Evolutionary conservation across 2,113 vertebrate species (phyloP), one percentile per base, ranked within the genome.

Genomic region (Grammomys dolichurus): DNA sequence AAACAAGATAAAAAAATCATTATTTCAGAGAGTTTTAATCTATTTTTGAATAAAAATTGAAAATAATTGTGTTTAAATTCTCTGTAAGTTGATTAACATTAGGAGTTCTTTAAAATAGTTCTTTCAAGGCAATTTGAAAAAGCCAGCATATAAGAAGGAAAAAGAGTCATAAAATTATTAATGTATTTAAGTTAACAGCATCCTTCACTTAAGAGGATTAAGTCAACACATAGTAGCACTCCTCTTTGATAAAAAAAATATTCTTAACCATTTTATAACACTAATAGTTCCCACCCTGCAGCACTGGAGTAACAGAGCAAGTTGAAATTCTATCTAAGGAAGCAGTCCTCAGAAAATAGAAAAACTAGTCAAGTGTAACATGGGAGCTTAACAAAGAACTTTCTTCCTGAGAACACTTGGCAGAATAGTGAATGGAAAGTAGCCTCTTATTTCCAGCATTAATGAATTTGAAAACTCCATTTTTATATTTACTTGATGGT

Each of bases 401-500:
- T 92, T 33, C 13, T 96, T 67, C 28, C 48, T 24, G 26, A 48
- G 84, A 93, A 94, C 94, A 77, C 13, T 80, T 70, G 33, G 75
- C 81, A 95, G 19, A 7, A 31, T 69, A n/a, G 58, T 93, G 48
- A 95, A 90, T 94, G 36, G 40, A 95, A 85, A 86, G 16, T 65
- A 82, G n/a, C 73, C 40, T 40, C 16, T 85, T 81, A 95, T 93
- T n/a, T 84, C 33, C 70, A 86, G 67, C 33, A 56, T 95, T 70
- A 72, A 14, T 86, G 70, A 28, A 51, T 24, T 80, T 90, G 80
- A 93, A 96, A 22, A 5, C 31, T 90, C 31, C 20, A 72, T 95
- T 20, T 95, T 93, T 85, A 84, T 93, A 87, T 67, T 96, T 97
- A 96, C 94, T 88, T 96, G 84, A 22, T 56, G 77, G 33, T 63